phyloP scores from a whole-genome alignment of 2,888 invertebrate species.

The Drosophila siamana region DNA sequence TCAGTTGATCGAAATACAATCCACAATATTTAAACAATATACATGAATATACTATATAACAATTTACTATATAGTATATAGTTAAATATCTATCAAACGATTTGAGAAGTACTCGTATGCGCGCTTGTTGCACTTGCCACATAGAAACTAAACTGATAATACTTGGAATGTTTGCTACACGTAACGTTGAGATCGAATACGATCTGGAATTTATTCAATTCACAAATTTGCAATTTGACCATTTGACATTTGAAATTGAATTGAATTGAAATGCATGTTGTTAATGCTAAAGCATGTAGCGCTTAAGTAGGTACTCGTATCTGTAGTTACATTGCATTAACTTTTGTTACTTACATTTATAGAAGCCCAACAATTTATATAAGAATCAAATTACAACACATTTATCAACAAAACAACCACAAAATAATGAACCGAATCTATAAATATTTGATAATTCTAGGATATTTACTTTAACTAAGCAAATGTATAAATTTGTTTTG shows the following conservation, averaged over 20 bases:
- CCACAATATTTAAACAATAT: constrained; percentile 1
- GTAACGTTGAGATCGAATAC: constrained; percentile 17
- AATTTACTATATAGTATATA: neutral
- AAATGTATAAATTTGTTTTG: constrained; percentile 39
- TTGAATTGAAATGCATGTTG: constrained; percentile 71
- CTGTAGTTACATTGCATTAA: constrained; percentile 66
- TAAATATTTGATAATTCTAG: constrained; percentile 35
- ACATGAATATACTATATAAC: neutral
- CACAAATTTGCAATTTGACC: neutral
- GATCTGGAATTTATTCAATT: neutral
- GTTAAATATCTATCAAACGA: neutral
- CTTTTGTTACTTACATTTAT: constrained; percentile 81
- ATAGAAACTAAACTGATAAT: constrained; percentile 10
- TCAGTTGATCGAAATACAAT: constrained; percentile 18
- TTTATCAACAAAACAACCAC: constrained; percentile 1
- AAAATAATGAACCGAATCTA: neutral
- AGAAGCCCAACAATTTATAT: constrained; percentile 24
- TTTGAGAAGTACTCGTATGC: constrained; percentile 18
- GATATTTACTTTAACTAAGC: constrained; percentile 32
- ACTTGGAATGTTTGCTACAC: constrained; percentile 44
- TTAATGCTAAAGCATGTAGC: constrained; percentile 81
- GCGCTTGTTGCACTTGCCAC: constrained; percentile 56
- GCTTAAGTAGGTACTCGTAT: constrained; percentile 76
- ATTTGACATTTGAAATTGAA: constrained; percentile 8
- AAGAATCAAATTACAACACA: constrained; percentile 19